These are phyloP conservation scores for Dynastes maya DNA, from an alignment of 2,888 invertebrate species.

Conservation along the genomic window DNA sequence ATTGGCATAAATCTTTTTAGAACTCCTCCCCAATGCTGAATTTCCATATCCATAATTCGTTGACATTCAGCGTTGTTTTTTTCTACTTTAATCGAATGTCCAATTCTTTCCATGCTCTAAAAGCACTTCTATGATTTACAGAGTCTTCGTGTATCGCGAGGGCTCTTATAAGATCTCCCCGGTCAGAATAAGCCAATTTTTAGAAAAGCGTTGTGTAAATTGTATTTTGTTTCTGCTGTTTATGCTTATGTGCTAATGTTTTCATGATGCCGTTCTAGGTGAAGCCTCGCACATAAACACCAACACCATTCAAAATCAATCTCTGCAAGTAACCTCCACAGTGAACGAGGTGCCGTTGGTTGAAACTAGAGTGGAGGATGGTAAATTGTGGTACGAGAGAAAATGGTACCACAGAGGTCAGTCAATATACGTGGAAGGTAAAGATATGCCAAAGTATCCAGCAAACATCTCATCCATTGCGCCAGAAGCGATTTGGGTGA, in stretches of 20 bases:
- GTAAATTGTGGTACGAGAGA: conserved; percentile 92
- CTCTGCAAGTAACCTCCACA: conserved; percentile 54
- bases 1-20: too few relatives aligned
- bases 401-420: conserved; percentile 97
- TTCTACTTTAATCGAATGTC: too few relatives aligned
- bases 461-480: conserved; percentile 94
- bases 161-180: too few relatives aligned
- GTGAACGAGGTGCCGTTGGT: conserved; percentile 71
- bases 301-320: conserved; percentile 66
- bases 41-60: too few relatives aligned
- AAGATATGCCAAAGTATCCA: conserved; percentile 87
- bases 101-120: too few relatives aligned
- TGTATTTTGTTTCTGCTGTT: too few relatives aligned
- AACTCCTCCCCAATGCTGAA: too few relatives aligned
- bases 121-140: too few relatives aligned
- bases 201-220: too few relatives aligned
- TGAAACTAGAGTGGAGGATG: conserved; percentile 95
- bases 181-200: too few relatives aligned
- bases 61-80: too few relatives aligned
- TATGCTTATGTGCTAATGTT: background rate
- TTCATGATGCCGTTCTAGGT: conserved; percentile 37
- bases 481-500: conserved; percentile 93
- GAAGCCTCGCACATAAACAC: conserved; percentile 68
- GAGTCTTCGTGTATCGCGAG: too few relatives aligned
- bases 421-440: conserved; percentile 90